Conservation (phyloP, 2,797 vertebrate species). For the Coreius guichenoti region DNA sequence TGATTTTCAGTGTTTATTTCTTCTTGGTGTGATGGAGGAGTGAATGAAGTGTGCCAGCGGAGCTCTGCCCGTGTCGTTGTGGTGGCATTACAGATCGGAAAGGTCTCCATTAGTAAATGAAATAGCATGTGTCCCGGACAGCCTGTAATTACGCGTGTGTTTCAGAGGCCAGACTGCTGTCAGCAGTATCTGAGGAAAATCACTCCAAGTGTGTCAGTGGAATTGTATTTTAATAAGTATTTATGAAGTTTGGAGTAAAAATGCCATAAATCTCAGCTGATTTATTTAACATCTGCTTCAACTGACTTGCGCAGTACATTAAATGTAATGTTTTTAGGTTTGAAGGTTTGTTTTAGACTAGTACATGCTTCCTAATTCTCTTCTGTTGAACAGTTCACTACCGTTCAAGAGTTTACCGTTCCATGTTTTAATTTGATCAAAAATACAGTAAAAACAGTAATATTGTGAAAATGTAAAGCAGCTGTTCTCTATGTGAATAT, state of each 20-base stretch:
- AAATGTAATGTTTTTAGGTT: neutral
- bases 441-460: neutral
- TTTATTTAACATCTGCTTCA: neutral
- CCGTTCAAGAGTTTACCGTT: neutral
- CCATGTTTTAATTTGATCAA: neutral
- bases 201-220: conserved; percentile 31
- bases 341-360: neutral
- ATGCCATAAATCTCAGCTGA: neutral
- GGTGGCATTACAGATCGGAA: conserved; percentile 28
- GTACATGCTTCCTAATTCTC: neutral
- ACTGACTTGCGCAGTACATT: neutral
- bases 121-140: conserved; percentile 44
- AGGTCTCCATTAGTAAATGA: conserved; percentile 37
- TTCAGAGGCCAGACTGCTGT: conserved; percentile 16
- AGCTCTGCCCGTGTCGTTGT: conserved; percentile 27
- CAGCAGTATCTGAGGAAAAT: conserved; percentile 36
- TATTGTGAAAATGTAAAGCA: neutral
- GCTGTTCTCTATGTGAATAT: neutral
- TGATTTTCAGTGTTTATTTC: conserved; percentile 1
- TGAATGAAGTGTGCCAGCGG: conserved; percentile 29
- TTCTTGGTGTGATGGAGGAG: neutral
- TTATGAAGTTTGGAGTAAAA: conserved; percentile 22
- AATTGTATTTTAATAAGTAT: conserved; percentile 40
- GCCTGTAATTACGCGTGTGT: conserved; percentile 34
- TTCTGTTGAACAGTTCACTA: neutral